Base-by-base conservation (phyloP, 1,140 invertebrate species). In the Dermatophagoides farinae region DNA sequence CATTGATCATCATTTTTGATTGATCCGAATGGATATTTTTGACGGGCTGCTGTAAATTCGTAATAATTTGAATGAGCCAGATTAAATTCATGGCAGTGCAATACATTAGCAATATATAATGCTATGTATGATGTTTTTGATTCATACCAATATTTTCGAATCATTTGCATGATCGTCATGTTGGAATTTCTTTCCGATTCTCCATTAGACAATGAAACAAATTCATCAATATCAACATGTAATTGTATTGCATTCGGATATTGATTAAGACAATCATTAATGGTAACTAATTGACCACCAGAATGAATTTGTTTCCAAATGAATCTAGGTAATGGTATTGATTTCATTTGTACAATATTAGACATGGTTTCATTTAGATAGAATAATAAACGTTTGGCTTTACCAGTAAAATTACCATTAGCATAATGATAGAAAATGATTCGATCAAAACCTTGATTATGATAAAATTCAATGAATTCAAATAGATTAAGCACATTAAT, bases 371-470 rank as follows among this genome's bases (percentile, higher is more conserved):
- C 47, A 1, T 76, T 71, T 67, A 89, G 88, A 66, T 82, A 76
- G 14, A 74, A 39, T 20, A 47, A 47, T 39, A 22, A 93, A 73
- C 18, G 87, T 76, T 37, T 66, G 66, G 22, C 57, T 41, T 11
- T 57, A 5, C 6, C 23, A 16, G 1, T 14, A 0, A 86, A 84
- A 50, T 82, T 79, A 1, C 74, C 83, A 31, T 88, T 74, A 0
- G 87, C 87, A 69, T 90, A 81, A 70, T 93, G 90, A 74, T 92
- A 96, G 69, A 96, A 83, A 37, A 85, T 86, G 68, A 96, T 87
- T 69, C 88, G 85, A 25, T 80, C 79, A 0, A 85, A 85, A 0
- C 89, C 89, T 51, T 95, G 73, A 16, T 92, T 71, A 14, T 78
- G 76, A 68, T 93, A 87, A 57, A 92, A 74, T 72, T 93, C 89